A percentile compares a stretch with the other conserved stretches of the same genome.
Evolutionary conservation across 2,113 vertebrate genomes (phyloP).

Genomic region (Bettongia penicillata): DNA sequence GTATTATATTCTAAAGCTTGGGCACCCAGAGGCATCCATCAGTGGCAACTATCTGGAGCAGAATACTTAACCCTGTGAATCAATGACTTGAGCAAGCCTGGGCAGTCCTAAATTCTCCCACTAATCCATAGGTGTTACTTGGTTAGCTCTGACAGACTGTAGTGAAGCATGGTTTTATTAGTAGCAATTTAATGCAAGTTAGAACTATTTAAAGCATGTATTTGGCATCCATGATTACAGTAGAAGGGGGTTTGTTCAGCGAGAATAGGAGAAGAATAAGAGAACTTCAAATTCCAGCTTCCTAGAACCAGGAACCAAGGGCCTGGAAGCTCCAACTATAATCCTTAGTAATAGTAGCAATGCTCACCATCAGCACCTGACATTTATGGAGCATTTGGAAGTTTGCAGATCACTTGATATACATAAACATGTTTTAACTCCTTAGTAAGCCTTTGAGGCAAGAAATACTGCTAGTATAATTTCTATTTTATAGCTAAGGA

Average conservation of each 20-base stretch:
- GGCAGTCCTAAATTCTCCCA: not conserved
- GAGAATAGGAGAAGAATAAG: not conserved
- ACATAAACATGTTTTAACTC: not conserved
- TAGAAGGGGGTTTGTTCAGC: not conserved
- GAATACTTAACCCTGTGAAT: not conserved
- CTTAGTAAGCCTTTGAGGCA: not conserved
- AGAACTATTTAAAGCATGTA: not conserved
- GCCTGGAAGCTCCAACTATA: not conserved
- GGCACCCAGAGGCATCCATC: not conserved
- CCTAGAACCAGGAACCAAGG: not conserved
- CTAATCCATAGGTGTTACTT: not conserved
- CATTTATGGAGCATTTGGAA: not conserved
- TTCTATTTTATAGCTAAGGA: not conserved
- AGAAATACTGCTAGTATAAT: not conserved
- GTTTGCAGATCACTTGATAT: not conserved
- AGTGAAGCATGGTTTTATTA: constrained; percentile 7
- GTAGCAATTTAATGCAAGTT: constrained; percentile 6
- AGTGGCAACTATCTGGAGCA: not conserved
- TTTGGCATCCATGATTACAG: not conserved
- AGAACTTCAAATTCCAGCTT: not conserved
- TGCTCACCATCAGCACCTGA: not conserved
- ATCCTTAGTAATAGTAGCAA: not conserved
- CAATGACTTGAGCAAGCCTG: not conserved
- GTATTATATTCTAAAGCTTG: not conserved
- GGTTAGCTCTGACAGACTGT: not conserved